Base-by-base conservation (phyloP, 92 coral and sea anemone genomes). In the Zoanthus sociatus region DNA sequence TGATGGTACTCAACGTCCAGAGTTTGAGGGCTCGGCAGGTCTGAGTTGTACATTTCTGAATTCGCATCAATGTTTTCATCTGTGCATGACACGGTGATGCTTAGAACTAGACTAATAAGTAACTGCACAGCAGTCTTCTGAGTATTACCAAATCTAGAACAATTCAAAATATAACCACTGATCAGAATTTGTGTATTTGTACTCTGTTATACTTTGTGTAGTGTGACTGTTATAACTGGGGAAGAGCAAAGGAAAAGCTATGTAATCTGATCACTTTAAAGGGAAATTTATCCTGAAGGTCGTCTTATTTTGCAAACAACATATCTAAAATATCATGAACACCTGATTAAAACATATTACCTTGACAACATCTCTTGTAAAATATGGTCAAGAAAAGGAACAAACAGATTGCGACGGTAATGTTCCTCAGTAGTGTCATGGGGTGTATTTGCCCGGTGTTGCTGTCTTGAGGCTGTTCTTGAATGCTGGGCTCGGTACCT, bases 401-500 rank as follows among this genome's bases (percentile, higher is more conserved):
- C 77, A 72, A 83, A 79, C 77, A 88, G 84, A 21, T 75, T 88
- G 21, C 84, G 55, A 60, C 66, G 21, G 66, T 58, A 58, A 58
- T 58, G 44, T 17, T 46, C 51, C 47, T 50, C 55, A 50, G 78
- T 64, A 75, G 92, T 68, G 88, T 84, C 79, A 54, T 54, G 79
- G 79, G 92, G 89, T 77, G 82, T 77, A 78, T 89, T 89, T 71
- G 74, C 79, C 71, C 82, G 12, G 50, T 89, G 89, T 26, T 78
- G 92, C 64, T 89, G 92, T 68, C 92, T 86, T 58, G 74, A 69
- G 74, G 74, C 74, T 58, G 87, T 90, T 79, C 90, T 86, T 31
- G 92, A 63, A 74, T 74, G 69, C 76, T 86, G 8, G 92, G 87
- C 78, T 78, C 86, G 30, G 87, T 75, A 37, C 79, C 89, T 1